A percentile compares a stretch with the other conserved stretches of the same genome.
phyloP scores from a whole-genome alignment of 2,113 vertebrate genomes.

The Symphodus melops region DNA sequence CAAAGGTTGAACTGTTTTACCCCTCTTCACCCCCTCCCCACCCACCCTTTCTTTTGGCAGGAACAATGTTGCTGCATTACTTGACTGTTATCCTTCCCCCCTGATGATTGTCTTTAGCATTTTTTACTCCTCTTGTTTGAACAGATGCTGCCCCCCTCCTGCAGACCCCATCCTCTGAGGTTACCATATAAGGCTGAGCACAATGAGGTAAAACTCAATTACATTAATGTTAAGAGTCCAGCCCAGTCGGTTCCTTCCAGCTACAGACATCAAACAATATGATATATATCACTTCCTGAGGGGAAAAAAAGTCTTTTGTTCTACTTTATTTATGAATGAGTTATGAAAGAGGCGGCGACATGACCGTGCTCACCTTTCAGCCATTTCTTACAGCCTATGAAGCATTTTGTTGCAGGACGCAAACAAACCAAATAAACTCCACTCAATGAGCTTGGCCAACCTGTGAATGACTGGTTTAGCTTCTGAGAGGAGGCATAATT shows the following conservation, averaged over 20 bases:
- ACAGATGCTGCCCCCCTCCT: constrained; percentile 80
- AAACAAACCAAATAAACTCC: constrained; percentile 13
- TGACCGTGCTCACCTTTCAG: constrained; percentile 66
- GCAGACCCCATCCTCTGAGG: constrained; percentile 70
- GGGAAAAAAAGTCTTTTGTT: constrained; percentile 61
- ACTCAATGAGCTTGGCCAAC: neutral
- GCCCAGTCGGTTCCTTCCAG: constrained; percentile 74
- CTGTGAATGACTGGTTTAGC: constrained; percentile 13
- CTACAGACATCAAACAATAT: constrained; percentile 64
- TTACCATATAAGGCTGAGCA: constrained; percentile 51
- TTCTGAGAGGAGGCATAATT: neutral
- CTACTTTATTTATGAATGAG: constrained; percentile 68
- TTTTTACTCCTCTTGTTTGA: constrained; percentile 81
- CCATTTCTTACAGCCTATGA: neutral
- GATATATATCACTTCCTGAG: constrained; percentile 65
- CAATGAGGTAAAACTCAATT: constrained; percentile 74
- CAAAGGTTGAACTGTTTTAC: constrained; percentile 78
- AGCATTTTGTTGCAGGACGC: constrained; percentile 33
- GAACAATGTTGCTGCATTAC: constrained; percentile 79
- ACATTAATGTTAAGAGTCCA: constrained; percentile 71
- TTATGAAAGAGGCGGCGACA: constrained; percentile 57
- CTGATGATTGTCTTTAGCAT: constrained; percentile 78
- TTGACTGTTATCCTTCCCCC: constrained; percentile 79
- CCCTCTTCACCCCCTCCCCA: constrained; percentile 58
- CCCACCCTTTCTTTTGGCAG: constrained; percentile 69